These are phyloP conservation scores for Vulpes ferrilata DNA, from an alignment of 2,113 vertebrate species.

Conservation along the genomic window DNA sequence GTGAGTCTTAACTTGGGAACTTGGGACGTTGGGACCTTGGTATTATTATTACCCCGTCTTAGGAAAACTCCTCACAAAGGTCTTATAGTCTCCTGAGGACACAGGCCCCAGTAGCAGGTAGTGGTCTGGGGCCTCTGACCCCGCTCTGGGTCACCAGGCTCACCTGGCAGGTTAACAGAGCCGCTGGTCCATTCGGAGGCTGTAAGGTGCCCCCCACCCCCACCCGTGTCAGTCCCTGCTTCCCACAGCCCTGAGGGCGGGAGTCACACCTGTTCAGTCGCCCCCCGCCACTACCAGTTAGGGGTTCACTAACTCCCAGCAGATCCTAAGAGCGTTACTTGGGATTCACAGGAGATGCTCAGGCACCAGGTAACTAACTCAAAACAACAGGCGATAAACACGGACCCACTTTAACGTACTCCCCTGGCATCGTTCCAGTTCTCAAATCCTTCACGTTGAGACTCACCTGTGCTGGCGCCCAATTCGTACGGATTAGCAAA, in stretches of 20 bases:
- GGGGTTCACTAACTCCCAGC: neutral
- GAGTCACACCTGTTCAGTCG: accelerated
- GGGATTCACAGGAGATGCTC: neutral
- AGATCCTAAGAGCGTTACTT: neutral
- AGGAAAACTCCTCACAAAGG: no score
- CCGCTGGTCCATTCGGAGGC: neutral
- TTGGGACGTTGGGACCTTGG: no score
- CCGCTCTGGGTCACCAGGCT: neutral
- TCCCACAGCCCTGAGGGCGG: neutral
- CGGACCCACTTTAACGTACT: accelerated
- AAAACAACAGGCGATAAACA: neutral
- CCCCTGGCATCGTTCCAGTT: neutral
- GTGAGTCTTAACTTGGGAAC: neutral
- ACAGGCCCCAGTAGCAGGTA: neutral
- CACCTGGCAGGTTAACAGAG: neutral
- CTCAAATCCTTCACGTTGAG: neutral
- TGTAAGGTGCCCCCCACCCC: neutral
- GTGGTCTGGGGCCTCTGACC: neutral
- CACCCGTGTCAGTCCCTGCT: neutral
- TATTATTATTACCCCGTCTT: neutral
- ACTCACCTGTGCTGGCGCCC: neutral
- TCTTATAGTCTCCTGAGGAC: neutral
- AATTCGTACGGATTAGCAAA: neutral
- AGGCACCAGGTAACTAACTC: neutral
- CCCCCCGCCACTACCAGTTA: neutral